phyloP scores from a whole-genome alignment of 2,113 vertebrate species.

The Pangasianodon gigas region DNA sequence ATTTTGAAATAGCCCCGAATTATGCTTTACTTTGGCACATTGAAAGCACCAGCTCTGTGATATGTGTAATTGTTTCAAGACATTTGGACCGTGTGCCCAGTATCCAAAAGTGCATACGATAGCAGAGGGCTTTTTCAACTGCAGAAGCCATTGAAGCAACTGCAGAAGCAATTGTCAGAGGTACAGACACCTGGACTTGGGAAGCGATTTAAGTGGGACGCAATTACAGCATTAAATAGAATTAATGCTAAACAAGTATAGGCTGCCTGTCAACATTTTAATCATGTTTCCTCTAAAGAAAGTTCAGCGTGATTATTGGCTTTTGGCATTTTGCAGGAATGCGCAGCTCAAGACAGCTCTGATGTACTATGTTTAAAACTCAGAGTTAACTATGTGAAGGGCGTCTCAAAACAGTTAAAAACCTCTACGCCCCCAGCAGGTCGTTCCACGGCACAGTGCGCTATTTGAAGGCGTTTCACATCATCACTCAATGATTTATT shows the following conservation, averaged over 20 bases:
- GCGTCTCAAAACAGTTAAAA: constrained; percentile 31
- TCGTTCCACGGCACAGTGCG: constrained; percentile 19
- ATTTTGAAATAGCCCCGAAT: constrained; percentile 45
- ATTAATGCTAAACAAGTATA: constrained; percentile 24
- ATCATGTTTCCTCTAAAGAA: constrained; percentile 3
- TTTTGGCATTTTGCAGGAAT: background rate
- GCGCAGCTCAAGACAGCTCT: constrained; percentile 2
- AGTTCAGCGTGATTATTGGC: constrained; percentile 34
- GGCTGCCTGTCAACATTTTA: constrained; percentile 12
- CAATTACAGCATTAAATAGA: constrained; percentile 33
- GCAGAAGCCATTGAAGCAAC: constrained; percentile 17
- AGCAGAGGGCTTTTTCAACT: constrained; percentile 34
- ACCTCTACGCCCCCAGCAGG: constrained; percentile 31
- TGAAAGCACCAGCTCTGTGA: constrained; percentile 35
- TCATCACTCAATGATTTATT: constrained; percentile 57
- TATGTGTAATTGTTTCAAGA: constrained; percentile 61
- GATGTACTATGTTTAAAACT: constrained; percentile 34
- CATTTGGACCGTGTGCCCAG: constrained; percentile 42
- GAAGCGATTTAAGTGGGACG: constrained; percentile 20
- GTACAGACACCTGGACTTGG: constrained; percentile 17
- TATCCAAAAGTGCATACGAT: constrained; percentile 39
- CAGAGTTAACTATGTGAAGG: background rate
- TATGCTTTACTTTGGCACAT: constrained; percentile 55
- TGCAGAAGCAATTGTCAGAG: constrained; percentile 34
- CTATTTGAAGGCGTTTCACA: constrained; percentile 45